phyloP scores from a whole-genome alignment of 1,140 invertebrate genomes.

The Aphis gossypii region DNA sequence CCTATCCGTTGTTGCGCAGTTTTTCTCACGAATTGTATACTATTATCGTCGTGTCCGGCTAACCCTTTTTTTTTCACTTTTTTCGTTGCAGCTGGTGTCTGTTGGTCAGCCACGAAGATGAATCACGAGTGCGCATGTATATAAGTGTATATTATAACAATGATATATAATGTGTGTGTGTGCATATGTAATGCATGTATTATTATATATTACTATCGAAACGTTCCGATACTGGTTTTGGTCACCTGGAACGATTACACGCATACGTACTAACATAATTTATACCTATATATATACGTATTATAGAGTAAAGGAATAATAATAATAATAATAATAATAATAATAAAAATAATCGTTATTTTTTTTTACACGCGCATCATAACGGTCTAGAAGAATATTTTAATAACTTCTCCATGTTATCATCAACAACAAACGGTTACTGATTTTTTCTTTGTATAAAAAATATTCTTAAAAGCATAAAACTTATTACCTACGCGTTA shows the following conservation, averaged over 20 bases:
- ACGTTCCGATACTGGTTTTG: slow-evolving; percentile 43
- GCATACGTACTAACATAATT: background rate
- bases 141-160: background rate
- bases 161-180: background rate
- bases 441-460: background rate
- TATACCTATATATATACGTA: background rate
- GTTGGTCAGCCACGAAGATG: slow-evolving; percentile 24
- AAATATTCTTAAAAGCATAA: background rate
- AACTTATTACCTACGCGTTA: background rate
- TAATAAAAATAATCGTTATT: slow-evolving; percentile 31
- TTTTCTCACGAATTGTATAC: slow-evolving; percentile 13
- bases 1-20: background rate
- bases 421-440: background rate
- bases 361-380: background rate
- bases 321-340: background rate
- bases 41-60: slow-evolving; percentile 8
- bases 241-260: background rate
- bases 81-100: slow-evolving; percentile 17
- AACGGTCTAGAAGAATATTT: background rate
- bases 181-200: background rate
- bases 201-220: background rate
- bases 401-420: background rate
- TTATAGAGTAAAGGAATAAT: background rate
- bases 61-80: background rate
- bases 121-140: background rate